Percentiles rank a stretch among this genome's conserved stretches.
Conservation (phyloP, 2,888 invertebrate species). For the Amblyjoppa proteus region DNA sequence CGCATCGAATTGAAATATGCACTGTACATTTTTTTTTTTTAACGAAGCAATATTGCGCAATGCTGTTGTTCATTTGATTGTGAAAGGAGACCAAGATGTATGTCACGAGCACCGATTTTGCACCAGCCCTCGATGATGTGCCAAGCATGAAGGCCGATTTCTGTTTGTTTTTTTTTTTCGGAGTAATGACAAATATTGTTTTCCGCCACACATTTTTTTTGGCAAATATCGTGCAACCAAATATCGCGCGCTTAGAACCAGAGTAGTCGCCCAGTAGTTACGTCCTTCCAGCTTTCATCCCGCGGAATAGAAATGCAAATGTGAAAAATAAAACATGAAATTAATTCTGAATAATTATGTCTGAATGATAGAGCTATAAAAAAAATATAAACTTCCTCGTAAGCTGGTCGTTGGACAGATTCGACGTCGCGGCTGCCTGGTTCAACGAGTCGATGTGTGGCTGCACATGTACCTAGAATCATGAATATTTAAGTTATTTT, state of each 20-base stretch:
- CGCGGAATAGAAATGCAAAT: not conserved
- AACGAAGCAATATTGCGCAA: not conserved
- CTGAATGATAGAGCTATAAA: not conserved
- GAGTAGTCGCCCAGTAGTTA: not conserved
- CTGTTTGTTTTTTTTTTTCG: not conserved
- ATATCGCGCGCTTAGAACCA: not conserved
- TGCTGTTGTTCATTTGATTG: not conserved
- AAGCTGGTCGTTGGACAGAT: not conserved
- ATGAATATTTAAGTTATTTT: constrained; percentile 8
- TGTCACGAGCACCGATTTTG: not conserved
- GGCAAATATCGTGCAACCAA: not conserved
- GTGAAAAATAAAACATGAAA: not conserved
- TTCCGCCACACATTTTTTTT: not conserved
- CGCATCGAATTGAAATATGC: not conserved
- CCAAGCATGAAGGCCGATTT: not conserved
- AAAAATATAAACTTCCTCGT: not conserved
- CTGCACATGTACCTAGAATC: constrained; percentile 8
- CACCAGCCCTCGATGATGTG: not conserved
- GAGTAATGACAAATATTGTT: not conserved
- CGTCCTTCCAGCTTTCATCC: not conserved
- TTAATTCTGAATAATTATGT: not conserved
- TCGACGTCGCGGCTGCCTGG: not conserved
- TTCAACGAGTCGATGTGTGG: not conserved
- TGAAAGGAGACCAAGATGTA: not conserved
- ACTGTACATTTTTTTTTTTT: not conserved